Evolutionary conservation across 2,113 vertebrate genomes (phyloP), one percentile per base, ranked within the genome.

Genomic region (Crotalus tigris): DNA sequence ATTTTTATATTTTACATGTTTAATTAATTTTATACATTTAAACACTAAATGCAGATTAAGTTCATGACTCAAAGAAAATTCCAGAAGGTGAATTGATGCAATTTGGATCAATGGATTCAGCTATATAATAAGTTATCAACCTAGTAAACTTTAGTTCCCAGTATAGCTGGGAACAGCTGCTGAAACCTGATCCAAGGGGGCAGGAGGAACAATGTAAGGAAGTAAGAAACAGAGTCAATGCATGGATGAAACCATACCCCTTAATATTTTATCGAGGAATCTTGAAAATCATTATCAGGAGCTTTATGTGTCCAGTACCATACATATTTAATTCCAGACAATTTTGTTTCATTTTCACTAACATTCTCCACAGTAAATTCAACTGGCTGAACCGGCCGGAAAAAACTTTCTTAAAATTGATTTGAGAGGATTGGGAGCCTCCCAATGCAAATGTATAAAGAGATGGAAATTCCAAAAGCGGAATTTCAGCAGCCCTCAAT

Each of bases 81-180:
- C 53, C 54, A 57, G 53, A 33, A 85, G 59, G 94, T 51, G 17
- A 49, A 64, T 33, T n/a, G 15, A 87, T 53, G 6, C 86, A 87
- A 15, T 87, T 87, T 53, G 46, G 46, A 46, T 46, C 46, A 49
- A 29, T 87, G 5, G 13, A 87, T 87, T 87, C 55, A 61, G 4
- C 44, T 46, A 46, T 46, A 24, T 9, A 69, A 44, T 6, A 85
- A 55, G 1, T 53, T 53, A 59, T 85, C 19, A 90, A 26, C 55
- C 85, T 94, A 64, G 49, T 0, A 93, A 69, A 5, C 26, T 87
- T 95, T 33, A 5, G 1, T 21, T 94, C 93, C 49, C 92, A 90
- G 92, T 33, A 93, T 11, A 69, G 49, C 93, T n/a, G 8, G 3
- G 33, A 94, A 44, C 1, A 95, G 64, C 87, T 4, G 1, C 0